phyloP scores from a whole-genome alignment of 2,113 vertebrate genomes.

The Octodon degus region DNA sequence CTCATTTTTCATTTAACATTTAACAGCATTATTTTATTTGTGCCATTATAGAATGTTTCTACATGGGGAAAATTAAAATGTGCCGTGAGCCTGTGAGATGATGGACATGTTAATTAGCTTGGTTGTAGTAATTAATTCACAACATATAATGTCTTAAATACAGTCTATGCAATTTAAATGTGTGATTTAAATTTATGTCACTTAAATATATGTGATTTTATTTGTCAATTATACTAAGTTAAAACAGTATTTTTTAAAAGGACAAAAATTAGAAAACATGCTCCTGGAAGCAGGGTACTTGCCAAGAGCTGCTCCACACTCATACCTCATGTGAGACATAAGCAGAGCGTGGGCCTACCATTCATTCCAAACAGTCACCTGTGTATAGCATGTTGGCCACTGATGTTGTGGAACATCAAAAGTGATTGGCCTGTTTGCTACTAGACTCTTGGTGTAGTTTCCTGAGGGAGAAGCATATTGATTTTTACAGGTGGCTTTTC shows the following conservation, averaged over 20 bases:
- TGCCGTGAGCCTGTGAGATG: too few species aligned
- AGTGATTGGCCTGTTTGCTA: rapidly evolving
- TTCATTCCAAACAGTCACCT: rapidly evolving
- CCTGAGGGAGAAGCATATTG: neutral
- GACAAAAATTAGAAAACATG: neutral
- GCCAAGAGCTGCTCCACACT: neutral
- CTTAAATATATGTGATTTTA: neutral
- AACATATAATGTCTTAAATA: neutral
- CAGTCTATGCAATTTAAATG: neutral
- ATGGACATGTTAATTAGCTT: neutral
- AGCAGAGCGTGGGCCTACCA: rapidly evolving
- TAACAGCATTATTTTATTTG: neutral
- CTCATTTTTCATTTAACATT: neutral
- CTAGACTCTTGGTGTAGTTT: neutral
- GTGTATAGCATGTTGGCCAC: rapidly evolving
- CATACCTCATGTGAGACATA: rapidly evolving
- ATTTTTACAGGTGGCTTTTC: neutral
- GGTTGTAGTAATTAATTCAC: neutral
- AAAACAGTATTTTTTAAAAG: neutral
- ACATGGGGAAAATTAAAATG: neutral
- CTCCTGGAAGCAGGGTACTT: rapidly evolving
- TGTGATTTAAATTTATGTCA: neutral
- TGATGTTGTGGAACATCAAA: rapidly evolving
- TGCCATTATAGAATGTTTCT: neutral
- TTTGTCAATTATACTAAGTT: neutral